These are phyloP conservation scores for Sanderia malayensis DNA, from an alignment of 30 jellyfish, hydroid and myxozoan genomes.

Conservation along the genomic window DNA sequence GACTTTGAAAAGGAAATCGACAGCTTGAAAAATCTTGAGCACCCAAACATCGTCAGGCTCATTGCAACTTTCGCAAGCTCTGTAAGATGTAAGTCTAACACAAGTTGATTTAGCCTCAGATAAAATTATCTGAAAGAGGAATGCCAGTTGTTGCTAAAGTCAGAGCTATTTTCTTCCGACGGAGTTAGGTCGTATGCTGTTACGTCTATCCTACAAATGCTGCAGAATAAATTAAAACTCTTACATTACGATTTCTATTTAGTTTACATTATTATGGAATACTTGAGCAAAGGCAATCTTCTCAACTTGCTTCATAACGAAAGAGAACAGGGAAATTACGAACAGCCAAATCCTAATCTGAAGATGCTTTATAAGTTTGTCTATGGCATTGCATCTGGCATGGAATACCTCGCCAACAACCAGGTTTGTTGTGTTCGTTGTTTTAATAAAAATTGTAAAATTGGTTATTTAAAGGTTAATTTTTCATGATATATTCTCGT, in stretches of 20 bases:
- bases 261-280: conserved; percentile 5
- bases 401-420: conserved; percentile 70
- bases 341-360: neutral
- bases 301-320: neutral
- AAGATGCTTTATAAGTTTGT: neutral
- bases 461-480: too few species aligned
- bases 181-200: too few species aligned
- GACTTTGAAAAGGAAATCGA: conserved; percentile 15
- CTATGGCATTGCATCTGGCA: conserved; percentile 64
- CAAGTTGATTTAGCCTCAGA: too few species aligned
- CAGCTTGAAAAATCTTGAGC: conserved; percentile 13
- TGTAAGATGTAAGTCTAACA: conserved; percentile 14
- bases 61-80: neutral
- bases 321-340: neutral
- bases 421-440: conserved; percentile 47
- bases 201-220: too few species aligned
- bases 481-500: too few species aligned
- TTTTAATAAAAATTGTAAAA: neutral
- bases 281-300: conserved; percentile 3
- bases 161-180: too few species aligned
- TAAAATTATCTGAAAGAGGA: too few species aligned
- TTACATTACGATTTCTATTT: neutral
- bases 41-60: conserved; percentile 13
- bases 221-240: neutral
- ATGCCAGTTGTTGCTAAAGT: too few species aligned